Evolutionary conservation across 2,113 vertebrate species (phyloP), one percentile per base, ranked within the genome.

Genomic region (Puffinus mauretanicus): DNA sequence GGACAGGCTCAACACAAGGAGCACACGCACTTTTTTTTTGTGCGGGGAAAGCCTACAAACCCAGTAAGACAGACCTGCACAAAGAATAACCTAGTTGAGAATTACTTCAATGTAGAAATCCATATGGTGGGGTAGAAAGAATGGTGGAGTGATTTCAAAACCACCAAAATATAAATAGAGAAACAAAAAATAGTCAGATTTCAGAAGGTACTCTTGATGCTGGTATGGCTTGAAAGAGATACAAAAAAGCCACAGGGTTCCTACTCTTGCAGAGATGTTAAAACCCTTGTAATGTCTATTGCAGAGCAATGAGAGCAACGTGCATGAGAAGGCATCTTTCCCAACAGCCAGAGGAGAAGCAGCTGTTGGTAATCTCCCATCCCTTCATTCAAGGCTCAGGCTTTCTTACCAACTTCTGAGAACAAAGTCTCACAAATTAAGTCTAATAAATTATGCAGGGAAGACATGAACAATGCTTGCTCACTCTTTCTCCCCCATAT

Each of bases 1-100:
- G 21, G 22, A 60, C 46, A 85, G 21, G 49, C 32, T 86, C 51
- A 82, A 82, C 7, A 10, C 17, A 57, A 94, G n/a, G 17, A 84
- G 19, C 11, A 44, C 8, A 16, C 1, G 1, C 2, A 2, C 4
- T 13, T 55, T 6, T 20, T 61, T 61, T 24, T 66, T 44, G 15
- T 27, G 16, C 14, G 3, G 8, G 25, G 40, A 64, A 79, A 86
- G 25, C 61, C 58, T 82, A 72, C 34, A 92, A 88, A 88, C 38
- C 32, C 71, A 95, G 34, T 44, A 93, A 58, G 14, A 52, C 5
- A 79, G 54, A 61, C 9, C 10, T 0, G 0, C 36, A 92, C 34
- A 71, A 58, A 78, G 29, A 94, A 86, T 8, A 92, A 38, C 10
- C 24, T 76, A 38, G 42, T 36, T 58, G 19, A 85, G 32, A 82